phyloP scores from a whole-genome alignment of 2,797 vertebrate species.

The Myotis planiceps region DNA sequence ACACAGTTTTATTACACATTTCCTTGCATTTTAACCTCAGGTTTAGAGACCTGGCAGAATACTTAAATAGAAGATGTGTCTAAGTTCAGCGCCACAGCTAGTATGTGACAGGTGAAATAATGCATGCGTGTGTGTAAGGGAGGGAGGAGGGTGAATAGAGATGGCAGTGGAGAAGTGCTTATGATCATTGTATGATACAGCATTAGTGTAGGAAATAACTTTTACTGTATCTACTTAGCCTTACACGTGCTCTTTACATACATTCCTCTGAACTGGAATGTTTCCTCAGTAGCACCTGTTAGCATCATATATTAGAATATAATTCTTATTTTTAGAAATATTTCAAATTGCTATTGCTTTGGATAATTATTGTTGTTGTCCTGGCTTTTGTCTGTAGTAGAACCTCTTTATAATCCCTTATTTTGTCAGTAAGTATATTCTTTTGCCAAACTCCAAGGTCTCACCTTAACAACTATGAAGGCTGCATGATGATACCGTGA shows the following conservation, averaged over 20 bases:
- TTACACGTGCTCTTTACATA: background rate
- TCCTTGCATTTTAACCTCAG: slow-evolving; percentile 15
- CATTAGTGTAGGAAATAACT: background rate
- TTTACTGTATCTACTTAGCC: background rate
- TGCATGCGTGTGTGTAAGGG: background rate
- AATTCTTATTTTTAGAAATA: background rate
- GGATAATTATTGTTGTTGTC: background rate
- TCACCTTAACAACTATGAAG: background rate
- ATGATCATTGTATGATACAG: background rate
- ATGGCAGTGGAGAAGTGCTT: background rate
- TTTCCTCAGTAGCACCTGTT: background rate
- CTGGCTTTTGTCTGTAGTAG: background rate
- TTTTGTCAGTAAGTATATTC: background rate
- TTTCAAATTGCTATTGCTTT: slow-evolving; percentile 3
- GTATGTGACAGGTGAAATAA: background rate
- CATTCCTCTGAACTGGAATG: background rate
- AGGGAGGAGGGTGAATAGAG: background rate
- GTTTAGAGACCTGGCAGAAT: background rate
- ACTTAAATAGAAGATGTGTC: background rate
- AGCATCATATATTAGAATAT: background rate
- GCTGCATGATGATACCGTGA: background rate
- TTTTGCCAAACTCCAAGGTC: background rate
- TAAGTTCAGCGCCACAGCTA: background rate
- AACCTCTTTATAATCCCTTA: background rate
- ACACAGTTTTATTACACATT: background rate